A percentile compares a stretch with the other conserved stretches of the same genome.
Evolutionary conservation across 1,140 invertebrate species (phyloP).

Genomic region (Globodera ellingtonae): DNA sequence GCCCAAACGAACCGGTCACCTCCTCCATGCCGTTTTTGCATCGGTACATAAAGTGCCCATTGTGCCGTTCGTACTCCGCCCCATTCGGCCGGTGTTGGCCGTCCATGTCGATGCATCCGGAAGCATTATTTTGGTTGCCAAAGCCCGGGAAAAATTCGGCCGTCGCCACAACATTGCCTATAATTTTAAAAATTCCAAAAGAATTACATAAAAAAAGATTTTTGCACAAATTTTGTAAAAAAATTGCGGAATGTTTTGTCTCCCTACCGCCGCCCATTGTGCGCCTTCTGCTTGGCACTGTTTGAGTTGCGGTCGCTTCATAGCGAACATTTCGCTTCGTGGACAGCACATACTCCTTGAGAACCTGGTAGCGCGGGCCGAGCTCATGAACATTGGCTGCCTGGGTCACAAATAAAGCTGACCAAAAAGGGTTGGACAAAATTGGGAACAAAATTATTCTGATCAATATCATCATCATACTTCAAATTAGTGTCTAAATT

Average conservation of each 20-base stretch:
- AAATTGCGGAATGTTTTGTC: not conserved
- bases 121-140: not conserved
- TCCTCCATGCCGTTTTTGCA: constrained; percentile 53
- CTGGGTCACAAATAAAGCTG: not conserved
- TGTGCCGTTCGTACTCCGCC: constrained; percentile 48
- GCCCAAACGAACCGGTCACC: constrained; percentile 35
- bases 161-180: constrained; percentile 29
- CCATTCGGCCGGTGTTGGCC: constrained; percentile 36
- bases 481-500: no score
- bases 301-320: constrained; percentile 28
- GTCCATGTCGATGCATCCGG: constrained; percentile 40
- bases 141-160: constrained; percentile 6
- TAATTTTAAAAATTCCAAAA: no score
- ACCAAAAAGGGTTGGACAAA: not conserved
- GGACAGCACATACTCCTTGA: constrained; percentile 29
- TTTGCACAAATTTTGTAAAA: not conserved
- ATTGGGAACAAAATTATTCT: not conserved
- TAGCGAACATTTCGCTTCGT: constrained; percentile 38
- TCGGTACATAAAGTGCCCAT: constrained; percentile 50
- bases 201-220: no score
- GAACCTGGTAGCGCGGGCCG: constrained; percentile 26
- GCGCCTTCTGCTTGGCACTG: not conserved
- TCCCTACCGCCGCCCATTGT: not conserved
- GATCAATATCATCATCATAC: no score
- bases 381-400: constrained; percentile 2